These are phyloP conservation scores for Muscidifurax raptorellus DNA, from an alignment of 1,140 invertebrate genomes.

Conservation along the genomic window DNA sequence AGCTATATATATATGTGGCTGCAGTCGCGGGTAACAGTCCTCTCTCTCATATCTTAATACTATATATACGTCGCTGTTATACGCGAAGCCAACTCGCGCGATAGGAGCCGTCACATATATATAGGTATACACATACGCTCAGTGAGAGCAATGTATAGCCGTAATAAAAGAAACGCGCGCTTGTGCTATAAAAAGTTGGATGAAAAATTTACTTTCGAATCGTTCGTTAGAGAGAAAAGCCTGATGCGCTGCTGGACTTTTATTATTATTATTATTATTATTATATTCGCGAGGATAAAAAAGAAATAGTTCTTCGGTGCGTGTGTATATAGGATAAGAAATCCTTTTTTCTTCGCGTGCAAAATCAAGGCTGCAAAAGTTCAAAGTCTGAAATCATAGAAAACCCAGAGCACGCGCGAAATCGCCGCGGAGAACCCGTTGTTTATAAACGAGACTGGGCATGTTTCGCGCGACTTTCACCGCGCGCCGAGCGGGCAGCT, in stretches of 20 bases:
- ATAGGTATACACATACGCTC: not conserved
- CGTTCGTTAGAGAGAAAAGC: not conserved
- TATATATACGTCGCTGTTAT: not conserved
- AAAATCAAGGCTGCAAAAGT: too few relatives aligned
- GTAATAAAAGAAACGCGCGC: slow-evolving; percentile 19
- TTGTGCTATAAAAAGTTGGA: not conserved
- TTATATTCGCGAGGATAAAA: not conserved
- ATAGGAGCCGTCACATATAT: not conserved
- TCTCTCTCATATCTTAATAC: slow-evolving; percentile 17
- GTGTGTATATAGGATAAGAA: too few relatives aligned
- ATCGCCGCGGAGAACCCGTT: not conserved
- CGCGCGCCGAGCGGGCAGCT: not conserved
- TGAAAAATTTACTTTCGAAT: not conserved
- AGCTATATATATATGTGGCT: not conserved
- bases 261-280: too few relatives aligned
- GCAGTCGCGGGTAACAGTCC: not conserved
- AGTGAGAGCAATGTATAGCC: not conserved
- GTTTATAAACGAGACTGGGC: not conserved
- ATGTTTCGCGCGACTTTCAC: not conserved
- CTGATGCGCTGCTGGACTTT: too few relatives aligned
- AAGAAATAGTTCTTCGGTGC: not conserved
- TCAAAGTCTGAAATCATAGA: not conserved
- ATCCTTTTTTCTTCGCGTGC: not conserved
- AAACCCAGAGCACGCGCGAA: not conserved
- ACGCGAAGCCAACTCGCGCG: too few relatives aligned